Conservation (phyloP, 2,888 invertebrate species). For the Acheta domesticus region DNA sequence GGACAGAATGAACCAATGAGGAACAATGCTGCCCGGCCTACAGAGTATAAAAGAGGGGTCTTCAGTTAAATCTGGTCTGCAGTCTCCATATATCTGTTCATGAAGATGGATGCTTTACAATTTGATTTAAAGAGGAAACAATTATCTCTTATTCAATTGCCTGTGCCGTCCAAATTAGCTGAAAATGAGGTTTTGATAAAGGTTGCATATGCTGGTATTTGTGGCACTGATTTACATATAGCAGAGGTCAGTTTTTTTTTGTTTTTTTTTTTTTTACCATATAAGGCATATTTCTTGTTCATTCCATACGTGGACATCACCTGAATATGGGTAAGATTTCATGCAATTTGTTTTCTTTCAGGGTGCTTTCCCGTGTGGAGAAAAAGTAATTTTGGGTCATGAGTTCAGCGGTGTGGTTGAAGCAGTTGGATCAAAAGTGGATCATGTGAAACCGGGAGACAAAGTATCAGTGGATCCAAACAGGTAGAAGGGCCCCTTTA, state of each 20-base stretch:
- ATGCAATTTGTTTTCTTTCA: conserved; percentile 43
- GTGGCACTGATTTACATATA: conserved; percentile 71
- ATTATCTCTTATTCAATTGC: conserved; percentile 50
- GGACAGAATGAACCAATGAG: neutral
- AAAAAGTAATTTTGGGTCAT: conserved; percentile 60
- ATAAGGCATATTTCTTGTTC: too few species aligned
- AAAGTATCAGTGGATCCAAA: conserved; percentile 68
- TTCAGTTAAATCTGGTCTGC: too few species aligned
- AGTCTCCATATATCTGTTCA: too few species aligned
- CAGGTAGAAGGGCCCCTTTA: conserved; percentile 47
- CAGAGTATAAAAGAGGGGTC: neutral
- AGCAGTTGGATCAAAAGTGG: conserved; percentile 56
- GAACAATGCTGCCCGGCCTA: neutral
- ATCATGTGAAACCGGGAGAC: conserved; percentile 59
- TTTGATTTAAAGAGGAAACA: conserved; percentile 52
- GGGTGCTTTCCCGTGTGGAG: conserved; percentile 65
- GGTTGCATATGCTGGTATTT: conserved; percentile 65
- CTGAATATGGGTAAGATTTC: neutral
- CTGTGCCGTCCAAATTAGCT: conserved; percentile 51
- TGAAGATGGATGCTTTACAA: conserved; percentile 56
- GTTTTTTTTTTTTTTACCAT: neutral
- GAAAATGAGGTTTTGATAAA: conserved; percentile 62
- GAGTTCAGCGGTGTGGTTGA: conserved; percentile 64
- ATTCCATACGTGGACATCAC: neutral
- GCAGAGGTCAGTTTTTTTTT: conserved; percentile 59